Base-by-base conservation (phyloP, 37 sponge, comb jelly and placozoan species). In the Theonella swinhoei region DNA sequence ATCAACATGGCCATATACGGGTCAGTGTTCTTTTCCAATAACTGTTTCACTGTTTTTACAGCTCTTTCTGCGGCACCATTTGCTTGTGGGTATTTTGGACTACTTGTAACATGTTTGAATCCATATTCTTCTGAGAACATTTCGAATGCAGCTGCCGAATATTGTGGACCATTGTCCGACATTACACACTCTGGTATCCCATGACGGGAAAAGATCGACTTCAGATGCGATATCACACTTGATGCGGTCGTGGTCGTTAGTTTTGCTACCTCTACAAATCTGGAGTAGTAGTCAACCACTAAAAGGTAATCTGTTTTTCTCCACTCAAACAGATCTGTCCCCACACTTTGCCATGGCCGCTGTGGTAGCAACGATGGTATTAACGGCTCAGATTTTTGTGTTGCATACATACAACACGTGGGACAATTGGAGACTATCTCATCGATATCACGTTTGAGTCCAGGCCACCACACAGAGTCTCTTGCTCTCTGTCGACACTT, bases 151-250 rank as follows among this genome's bases (percentile, higher is more conserved):
- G 33, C 66, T 17, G 92, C 37, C 7, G 68, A n/a, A 60, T 66
- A 91, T 47, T 91, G 92, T 0, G 92, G 84, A 3, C 88, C 80
- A 77, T 91, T 91, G 70, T 91, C 88, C 22, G 75, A 65, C n/a
- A 90, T 30, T 23, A 90, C 29, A 4, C 47, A 70, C 14, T 43
- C 47, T 1, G 81, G 92, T 1, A 91, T 79, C 2, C 92, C 92
- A 83, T 91, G 81, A 64, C 88, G 30, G 9, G 88, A 61, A 58
- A 91, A 86, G 2, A 91, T 63, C 28, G 58, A 0, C 34, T 87
- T 83, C 85, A 73, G 0, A 31, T 72, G 58, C 1, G 30, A 8
- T 34, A 80, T 68, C 24, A 33, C 42, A 32, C 26, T 43, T 25
- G 81, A 14, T 9, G 74, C 30, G 7, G 74, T 79, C 3, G 76